Base-by-base conservation (phyloP, 2,888 invertebrate species). In the Tortricodes alternella region DNA sequence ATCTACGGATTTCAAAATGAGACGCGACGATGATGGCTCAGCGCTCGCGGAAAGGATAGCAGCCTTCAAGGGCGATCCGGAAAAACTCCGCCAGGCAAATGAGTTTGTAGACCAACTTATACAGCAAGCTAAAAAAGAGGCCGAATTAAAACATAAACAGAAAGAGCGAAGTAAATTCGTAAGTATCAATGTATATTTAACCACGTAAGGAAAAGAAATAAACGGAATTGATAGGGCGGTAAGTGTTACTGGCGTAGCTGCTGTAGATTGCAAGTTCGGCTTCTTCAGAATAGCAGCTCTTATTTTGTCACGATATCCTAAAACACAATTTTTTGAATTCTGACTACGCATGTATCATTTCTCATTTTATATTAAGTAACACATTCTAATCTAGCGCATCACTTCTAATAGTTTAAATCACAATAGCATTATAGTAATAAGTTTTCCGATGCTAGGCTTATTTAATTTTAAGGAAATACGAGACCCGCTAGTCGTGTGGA, bases 101-200 rank as follows among this genome's bases (percentile, higher is more conserved):
- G 92, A 92, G 65, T 93, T 93, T 80, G 91, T 93, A 63, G 92
- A 93, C 69, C 92, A 92, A 75, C 89, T 93, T 58, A 89, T 93
- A 73, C 89, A 91, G 73, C 91, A 91, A 76, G 93, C 93, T 62
- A 92, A 92, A 79, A 87, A 86, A 74, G 92, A 93, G 78, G 93
- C 92, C 64, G 91, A 91, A 67, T 76, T 87, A 68, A 92, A 92
- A 86, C 85, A 85, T 73, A 90, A 89, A 84, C 85, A 91, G 82
- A 91, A 90, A 84, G 91, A 91, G 80, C 91, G 90, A 91, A 92
- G 86, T 77, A 90, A 88, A 86, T 86, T 89, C 76, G 91, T 91
- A 89, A 90, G 89, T 90, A 89, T 89, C 76, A 83, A 86, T 86
- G 84, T 89, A 83, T 88, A 85, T 85, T 88, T 83, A 80, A 76